phyloP scores from a whole-genome alignment of 1,140 invertebrate species.

The Drusus annulatus region DNA sequence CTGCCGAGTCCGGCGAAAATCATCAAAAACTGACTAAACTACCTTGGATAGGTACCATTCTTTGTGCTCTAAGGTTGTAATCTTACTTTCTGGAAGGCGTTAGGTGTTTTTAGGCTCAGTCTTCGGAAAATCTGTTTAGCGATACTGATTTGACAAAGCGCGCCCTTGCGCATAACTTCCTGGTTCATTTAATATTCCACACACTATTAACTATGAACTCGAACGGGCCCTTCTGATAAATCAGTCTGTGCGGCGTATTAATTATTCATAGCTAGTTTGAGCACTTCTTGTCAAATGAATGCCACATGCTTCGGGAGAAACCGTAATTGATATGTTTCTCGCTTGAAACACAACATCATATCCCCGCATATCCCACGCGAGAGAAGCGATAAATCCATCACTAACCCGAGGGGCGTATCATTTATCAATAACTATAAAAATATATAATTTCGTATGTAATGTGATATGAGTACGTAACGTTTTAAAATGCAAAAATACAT shows the following conservation, averaged over 20 bases:
- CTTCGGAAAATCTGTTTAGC: background rate
- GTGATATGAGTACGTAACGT: too few relatives aligned
- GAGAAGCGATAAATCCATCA: background rate
- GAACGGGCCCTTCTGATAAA: slow-evolving; percentile 8
- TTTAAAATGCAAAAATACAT: too few relatives aligned
- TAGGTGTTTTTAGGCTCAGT: too few relatives aligned
- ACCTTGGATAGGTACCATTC: too few relatives aligned
- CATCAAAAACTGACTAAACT: too few relatives aligned
- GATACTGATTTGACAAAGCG: background rate
- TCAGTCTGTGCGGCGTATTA: slow-evolving; percentile 1
- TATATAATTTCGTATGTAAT: too few relatives aligned
- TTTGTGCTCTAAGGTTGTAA: too few relatives aligned
- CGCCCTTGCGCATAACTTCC: background rate
- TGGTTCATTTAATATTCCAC: background rate
- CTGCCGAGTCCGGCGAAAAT: too few relatives aligned
- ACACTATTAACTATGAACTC: slow-evolving; percentile 14
- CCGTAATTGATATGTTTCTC: slow-evolving; percentile 1
- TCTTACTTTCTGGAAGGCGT: too few relatives aligned
- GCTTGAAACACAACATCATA: background rate
- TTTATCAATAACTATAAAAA: too few relatives aligned
- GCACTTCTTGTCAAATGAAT: slow-evolving; percentile 27
- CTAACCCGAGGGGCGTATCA: background rate
- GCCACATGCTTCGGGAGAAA: background rate
- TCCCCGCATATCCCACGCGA: too few relatives aligned
- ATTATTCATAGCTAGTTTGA: slow-evolving; percentile 25